Conservation (phyloP, 2,113 vertebrate genomes). For the Blennius ocellaris region DNA sequence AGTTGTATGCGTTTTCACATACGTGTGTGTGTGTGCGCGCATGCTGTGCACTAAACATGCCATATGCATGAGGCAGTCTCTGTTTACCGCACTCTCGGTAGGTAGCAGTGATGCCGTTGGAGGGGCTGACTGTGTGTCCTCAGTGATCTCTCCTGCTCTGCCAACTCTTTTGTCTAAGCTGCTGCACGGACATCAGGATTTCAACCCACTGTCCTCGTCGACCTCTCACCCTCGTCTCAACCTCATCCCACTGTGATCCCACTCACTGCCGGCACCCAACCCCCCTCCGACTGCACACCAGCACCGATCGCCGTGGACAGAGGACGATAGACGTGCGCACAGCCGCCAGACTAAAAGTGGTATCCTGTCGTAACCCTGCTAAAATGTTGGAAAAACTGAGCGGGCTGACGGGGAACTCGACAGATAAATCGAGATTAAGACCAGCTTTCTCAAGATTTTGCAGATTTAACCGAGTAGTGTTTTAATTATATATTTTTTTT, state of each 20-base stretch:
- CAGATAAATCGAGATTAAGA: background rate
- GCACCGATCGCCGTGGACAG: background rate
- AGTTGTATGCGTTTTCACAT: conserved; percentile 18
- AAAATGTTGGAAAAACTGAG: background rate
- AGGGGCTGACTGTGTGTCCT: conserved; percentile 48
- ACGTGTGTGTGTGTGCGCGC: background rate
- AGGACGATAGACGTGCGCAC: background rate
- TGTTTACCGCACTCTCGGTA: conserved; percentile 28
- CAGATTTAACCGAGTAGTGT: too few species aligned
- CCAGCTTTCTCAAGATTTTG: background rate
- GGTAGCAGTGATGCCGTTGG: conserved; percentile 20
- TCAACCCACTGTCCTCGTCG: conserved; percentile 55
- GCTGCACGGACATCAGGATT: conserved; percentile 28
- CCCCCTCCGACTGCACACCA: background rate
- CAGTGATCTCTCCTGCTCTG: conserved; percentile 56
- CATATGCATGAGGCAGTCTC: conserved; percentile 49
- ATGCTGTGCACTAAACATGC: conserved; percentile 16
- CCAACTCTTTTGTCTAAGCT: conserved; percentile 57
- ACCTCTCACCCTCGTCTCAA: conserved; percentile 57
- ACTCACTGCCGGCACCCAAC: conserved; percentile 1
- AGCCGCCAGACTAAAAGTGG: background rate
- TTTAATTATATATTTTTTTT: too few species aligned
- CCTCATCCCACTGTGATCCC: conserved; percentile 22
- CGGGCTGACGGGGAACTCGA: background rate
- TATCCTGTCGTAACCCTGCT: too few species aligned